These are phyloP conservation scores for Peromyscus aztecus DNA, from an alignment of 2,797 vertebrate genomes.

Conservation along the genomic window DNA sequence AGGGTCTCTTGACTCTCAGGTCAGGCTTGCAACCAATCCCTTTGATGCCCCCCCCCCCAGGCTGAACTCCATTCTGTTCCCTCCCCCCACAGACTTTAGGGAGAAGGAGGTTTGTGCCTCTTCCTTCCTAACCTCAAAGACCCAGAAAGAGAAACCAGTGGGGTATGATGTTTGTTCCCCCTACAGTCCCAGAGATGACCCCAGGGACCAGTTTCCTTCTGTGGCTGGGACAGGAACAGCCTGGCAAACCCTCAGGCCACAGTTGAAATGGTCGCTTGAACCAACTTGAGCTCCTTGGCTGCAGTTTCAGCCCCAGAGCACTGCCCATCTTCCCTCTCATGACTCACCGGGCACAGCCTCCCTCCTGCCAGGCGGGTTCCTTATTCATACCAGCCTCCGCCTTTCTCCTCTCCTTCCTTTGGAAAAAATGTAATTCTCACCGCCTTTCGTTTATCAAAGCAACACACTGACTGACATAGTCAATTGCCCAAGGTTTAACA, in stretches of 20 bases:
- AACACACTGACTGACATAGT: conserved; percentile 25
- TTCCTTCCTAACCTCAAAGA: conserved; percentile 57
- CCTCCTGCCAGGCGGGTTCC: background rate
- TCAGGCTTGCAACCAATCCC: background rate
- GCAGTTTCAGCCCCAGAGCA: background rate
- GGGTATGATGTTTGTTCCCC: background rate
- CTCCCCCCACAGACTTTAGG: background rate
- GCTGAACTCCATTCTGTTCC: background rate
- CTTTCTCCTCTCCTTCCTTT: background rate
- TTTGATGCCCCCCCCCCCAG: background rate
- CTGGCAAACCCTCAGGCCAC: background rate
- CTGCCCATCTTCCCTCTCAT: background rate
- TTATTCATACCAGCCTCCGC: background rate
- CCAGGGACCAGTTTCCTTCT: conserved; percentile 35
- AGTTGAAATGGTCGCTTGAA: background rate
- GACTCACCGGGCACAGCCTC: background rate
- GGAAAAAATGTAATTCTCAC: background rate
- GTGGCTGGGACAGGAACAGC: background rate
- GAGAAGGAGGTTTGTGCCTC: background rate
- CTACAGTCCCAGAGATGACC: background rate
- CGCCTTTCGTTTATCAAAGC: conserved; percentile 13
- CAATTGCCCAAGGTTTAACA: conserved; percentile 40
- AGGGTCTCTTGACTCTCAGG: background rate
- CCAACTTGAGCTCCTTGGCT: background rate
- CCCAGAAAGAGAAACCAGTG: conserved; percentile 35